These are phyloP conservation scores for Chaetorhynchus papuensis DNA, from an alignment of 2,113 vertebrate genomes.

Conservation along the genomic window DNA sequence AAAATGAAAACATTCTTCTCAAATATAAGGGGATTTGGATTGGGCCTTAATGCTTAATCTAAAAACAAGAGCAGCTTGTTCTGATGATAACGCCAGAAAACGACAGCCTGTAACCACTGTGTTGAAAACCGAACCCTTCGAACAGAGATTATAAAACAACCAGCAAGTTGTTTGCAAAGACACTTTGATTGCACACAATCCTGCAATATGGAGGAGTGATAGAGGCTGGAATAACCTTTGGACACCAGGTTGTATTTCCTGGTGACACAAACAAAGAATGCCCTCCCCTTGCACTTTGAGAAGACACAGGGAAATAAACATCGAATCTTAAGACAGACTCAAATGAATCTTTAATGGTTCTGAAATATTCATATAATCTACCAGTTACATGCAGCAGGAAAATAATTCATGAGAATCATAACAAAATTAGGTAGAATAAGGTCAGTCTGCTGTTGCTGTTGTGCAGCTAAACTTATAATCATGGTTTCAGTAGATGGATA, in stretches of 20 bases:
- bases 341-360: not conserved
- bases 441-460: not conserved
- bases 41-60: not conserved
- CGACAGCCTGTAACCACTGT: not conserved
- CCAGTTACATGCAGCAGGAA: not conserved
- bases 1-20: conserved; percentile 7
- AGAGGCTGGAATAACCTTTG: conserved; percentile 22
- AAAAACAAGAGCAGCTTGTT: conserved; percentile 44
- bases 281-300: not conserved
- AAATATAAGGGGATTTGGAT: conserved; percentile 17
- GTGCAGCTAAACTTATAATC: not conserved
- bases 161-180: not conserved
- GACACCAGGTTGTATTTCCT: not conserved
- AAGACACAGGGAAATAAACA: not conserved
- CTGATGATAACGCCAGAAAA: not conserved
- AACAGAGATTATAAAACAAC: not conserved
- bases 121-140: accelerated
- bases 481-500: not conserved
- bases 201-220: not conserved
- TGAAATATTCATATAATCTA: not conserved
- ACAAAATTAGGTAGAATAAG: not conserved
- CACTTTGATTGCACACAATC: not conserved
- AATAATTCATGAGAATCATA: not conserved
- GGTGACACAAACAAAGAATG: not conserved
- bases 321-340: not conserved